Base-by-base conservation (phyloP, 1,140 invertebrate genomes). In the Prorops nasuta region DNA sequence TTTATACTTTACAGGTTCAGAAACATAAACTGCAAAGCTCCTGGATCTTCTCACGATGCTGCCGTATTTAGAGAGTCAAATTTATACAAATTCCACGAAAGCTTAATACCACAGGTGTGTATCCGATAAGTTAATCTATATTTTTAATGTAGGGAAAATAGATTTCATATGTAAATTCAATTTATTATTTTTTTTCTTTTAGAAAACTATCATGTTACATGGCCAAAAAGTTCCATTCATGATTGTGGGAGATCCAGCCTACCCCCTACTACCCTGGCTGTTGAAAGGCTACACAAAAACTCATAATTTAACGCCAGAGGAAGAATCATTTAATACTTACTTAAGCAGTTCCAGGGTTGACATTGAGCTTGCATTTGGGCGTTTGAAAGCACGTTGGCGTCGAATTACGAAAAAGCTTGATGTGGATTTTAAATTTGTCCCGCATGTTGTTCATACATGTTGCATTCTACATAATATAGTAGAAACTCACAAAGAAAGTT, bases 311-410 rank as follows among this genome's bases (percentile, higher is more conserved):
- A 37, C 58, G 38, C 66, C 48, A 73, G 71, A 44, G n/a, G n/a
- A n/a, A n/a, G n/a, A n/a, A n/a, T n/a, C n/a, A n/a, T n/a, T n/a
- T n/a, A n/a, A n/a, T n/a, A 60, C 63, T 31, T 55, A 72, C 38
- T 10, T 62, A 17, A 64, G 41, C 50, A 31, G 56, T 6, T 64
- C 55, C 34, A 51, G 68, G 28, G 37, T 67, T 20, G 44, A 58
- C 41, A 44, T 70, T 31, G 71, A 74, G 50, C 69, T 66, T 54
- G 67, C 63, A 12, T 74, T 73, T 66, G 72, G 63, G 20, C 57
- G 69, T 39, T n/a, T n/a, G n/a, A n/a, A n/a, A n/a, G n/a, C n/a
- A n/a, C n/a, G n/a, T n/a, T n/a, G n/a, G n/a, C n/a, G 61, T 16
- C 28, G 42, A 14, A 35, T 64, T 16, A 14, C 37, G n/a, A 64